A percentile compares a stretch with the other conserved stretches of the same genome.
Conservation (phyloP, 2,113 vertebrate species). For the Antechinus flavipes region DNA sequence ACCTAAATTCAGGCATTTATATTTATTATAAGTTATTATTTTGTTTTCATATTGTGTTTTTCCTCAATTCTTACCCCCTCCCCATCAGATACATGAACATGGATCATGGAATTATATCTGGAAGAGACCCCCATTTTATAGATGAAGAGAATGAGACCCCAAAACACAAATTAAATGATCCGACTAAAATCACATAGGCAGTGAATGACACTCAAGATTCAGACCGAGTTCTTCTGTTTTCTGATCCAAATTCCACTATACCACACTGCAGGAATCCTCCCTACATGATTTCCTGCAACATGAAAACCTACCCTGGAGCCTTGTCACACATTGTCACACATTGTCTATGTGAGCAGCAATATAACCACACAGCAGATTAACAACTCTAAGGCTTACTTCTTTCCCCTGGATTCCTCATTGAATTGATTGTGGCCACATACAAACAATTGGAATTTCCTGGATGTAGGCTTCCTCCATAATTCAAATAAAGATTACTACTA, state of each 20-base stretch:
- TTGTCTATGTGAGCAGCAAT: neutral
- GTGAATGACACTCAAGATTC: neutral
- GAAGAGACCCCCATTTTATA: neutral
- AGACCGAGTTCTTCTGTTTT: neutral
- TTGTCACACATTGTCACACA: neutral
- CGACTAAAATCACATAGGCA: neutral
- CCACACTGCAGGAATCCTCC: conserved; percentile 5
- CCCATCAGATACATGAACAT: neutral
- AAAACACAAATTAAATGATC: neutral
- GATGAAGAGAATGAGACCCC: neutral
- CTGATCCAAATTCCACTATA: neutral
- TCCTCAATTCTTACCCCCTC: neutral
- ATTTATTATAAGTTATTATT: neutral
- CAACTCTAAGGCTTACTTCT: conserved; percentile 1
- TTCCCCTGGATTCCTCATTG: neutral
- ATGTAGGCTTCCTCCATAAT: neutral
- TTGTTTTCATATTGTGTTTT: neutral
- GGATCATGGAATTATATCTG: neutral
- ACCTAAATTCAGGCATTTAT: neutral
- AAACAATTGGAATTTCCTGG: neutral
- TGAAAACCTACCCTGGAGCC: neutral
- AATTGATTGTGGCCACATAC: neutral
- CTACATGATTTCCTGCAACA: neutral
- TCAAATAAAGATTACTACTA: neutral
- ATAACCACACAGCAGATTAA: neutral